Conservation (phyloP, 1,140 invertebrate genomes). For the Leptestheria dahalacensis region DNA sequence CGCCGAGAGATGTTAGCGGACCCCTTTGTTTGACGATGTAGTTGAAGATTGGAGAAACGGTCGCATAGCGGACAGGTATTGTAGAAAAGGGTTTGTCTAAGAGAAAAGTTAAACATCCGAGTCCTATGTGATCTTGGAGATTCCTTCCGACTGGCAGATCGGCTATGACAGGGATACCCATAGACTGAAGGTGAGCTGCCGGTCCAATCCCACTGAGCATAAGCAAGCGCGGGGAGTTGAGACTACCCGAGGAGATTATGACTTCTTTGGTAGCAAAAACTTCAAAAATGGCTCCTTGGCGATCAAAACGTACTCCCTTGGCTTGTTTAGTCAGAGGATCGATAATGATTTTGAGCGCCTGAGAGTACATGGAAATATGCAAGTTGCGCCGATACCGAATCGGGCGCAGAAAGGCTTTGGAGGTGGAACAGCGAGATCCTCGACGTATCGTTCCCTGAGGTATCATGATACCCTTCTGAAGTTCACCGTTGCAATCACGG, state of each 20-base stretch:
- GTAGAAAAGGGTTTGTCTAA: conserved; percentile 21
- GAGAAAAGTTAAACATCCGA: conserved; percentile 26
- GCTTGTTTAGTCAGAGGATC: conserved; percentile 49
- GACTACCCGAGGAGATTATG: conserved; percentile 55
- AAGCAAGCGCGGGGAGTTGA: conserved; percentile 50
- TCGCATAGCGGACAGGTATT: background rate
- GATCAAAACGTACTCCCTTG: conserved; percentile 59
- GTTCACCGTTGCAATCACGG: conserved; percentile 53
- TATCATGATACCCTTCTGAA: conserved; percentile 64
- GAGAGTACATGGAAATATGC: conserved; percentile 53
- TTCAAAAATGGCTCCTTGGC: conserved; percentile 33
- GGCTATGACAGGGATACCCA: conserved; percentile 18
- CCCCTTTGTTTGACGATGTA: background rate
- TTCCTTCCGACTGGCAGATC: conserved; percentile 47
- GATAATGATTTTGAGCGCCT: conserved; percentile 68
- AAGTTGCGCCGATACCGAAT: conserved; percentile 52
- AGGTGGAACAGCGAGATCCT: conserved; percentile 55
- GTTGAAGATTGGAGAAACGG: background rate
- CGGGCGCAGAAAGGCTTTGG: conserved; percentile 64
- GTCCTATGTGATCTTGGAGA: conserved; percentile 52
- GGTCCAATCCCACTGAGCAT: conserved; percentile 59
- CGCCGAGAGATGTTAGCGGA: background rate
- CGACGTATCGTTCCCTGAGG: conserved; percentile 68
- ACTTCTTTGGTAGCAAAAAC: conserved; percentile 46
- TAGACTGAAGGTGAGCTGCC: conserved; percentile 39